Evolutionary conservation across 2,888 invertebrate genomes (phyloP), one percentile per base, ranked within the genome.

Genomic region (Lithophane socia): DNA sequence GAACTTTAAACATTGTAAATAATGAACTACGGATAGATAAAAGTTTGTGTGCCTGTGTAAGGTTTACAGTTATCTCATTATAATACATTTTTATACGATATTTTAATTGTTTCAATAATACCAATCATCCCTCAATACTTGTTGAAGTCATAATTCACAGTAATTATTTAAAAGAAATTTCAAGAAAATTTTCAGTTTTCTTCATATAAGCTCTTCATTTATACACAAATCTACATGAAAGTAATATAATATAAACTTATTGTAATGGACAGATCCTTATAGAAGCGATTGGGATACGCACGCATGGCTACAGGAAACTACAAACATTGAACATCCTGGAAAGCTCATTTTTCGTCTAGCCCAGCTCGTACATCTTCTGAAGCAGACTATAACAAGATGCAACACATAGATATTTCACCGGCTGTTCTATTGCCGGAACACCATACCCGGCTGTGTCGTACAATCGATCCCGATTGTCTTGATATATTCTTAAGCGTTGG

Each of bases 321-420:
- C 29, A 74, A 81, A 21, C 42, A 58, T n/a, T 5, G 63, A 44
- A 64, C 21, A 37, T 58, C 24, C 58, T 52, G 24, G 10, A 58
- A 58, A 65, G 21, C 37, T 7, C 37, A 24, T 65, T 52, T 80
- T 80, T 70, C 52, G 44, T 69, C 29, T n/a, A 56, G 29, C 10
- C n/a, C 1, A 7, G 24, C n/a, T 77, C 56, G 10, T 79, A 88
- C 88, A 89, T 91, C 90, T 91, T 85, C 88, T 88, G 85, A 87
- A 89, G 83, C 77, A 69, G 92, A 92, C 90, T 90, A 90, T 91
- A 91, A 91, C 91, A 91, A 91, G 91, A 87, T 84, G 86, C 90
- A 86, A 89, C 80, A 88, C 75, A 87, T 86, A 88, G 83, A 90
- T 89, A 89, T 89, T 90, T 91, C 88, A 90, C 86, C 81, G 80